Base-by-base conservation (phyloP, 2,113 vertebrate species). In the Artemisiospiza belli region DNA sequence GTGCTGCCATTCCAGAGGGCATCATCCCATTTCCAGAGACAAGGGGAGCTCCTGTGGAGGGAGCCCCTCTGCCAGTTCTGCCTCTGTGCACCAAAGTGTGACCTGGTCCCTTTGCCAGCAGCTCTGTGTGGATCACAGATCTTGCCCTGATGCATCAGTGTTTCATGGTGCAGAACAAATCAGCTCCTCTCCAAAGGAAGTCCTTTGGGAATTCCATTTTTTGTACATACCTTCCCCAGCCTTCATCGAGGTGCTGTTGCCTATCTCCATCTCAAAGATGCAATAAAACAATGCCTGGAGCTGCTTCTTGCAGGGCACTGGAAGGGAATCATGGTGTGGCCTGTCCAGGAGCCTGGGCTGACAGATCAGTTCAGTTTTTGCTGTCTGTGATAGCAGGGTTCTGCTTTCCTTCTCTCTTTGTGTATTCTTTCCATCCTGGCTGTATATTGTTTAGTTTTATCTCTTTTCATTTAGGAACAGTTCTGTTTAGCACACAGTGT, bases 401-500 rank as follows among this genome's bases (percentile, higher is more conserved):
- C 91, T 86, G 77, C 70, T 83, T 70, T 63, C 59, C 62, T 73
- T 33, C 39, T 44, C 55, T 76, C 82, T 54, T 67, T 74, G 37
- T 46, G 21, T 51, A 62, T 83, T 90, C 68, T 83, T 88, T 69
- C 78, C 64, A n/a, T 70, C 58, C 7, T 74, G 59, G 43, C 59
- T 85, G 33, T 54, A 25, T 30, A 23, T 35, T 80, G n/a, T 92
- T 88, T 58, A 54, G 73, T 82, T 95, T 93, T 93, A 72, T 95
- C 83, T 95, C 89, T 74, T 90, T 70, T 68, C 59, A 28, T 43
- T 55, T 33, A 87, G 72, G 52, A 89, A 47, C 75, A 76, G 2
- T 73, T 96, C 82, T 61, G 87, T 87, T 90, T 74, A 80, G 69
- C 55, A 23, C 52, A 70, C 47, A n/a, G 62, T 92, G 93, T 93